A percentile compares a stretch with the other conserved stretches of the same genome.
These are phyloP conservation scores for Phrynosoma blainvillii DNA, from an alignment of 2,113 vertebrate species.

Conservation along the genomic window DNA sequence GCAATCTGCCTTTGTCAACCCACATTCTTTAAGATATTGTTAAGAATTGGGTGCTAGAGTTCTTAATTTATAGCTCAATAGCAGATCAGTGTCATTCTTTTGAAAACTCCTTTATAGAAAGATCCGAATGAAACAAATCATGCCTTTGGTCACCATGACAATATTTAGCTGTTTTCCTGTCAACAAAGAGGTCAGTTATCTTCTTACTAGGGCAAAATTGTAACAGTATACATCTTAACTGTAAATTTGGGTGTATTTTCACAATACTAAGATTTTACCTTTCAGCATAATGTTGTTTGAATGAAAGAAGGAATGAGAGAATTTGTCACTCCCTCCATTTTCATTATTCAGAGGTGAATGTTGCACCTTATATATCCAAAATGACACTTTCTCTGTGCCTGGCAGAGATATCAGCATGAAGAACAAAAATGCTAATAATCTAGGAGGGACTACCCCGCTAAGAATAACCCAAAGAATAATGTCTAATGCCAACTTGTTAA, in stretches of 20 bases:
- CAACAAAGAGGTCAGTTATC: constrained; percentile 5
- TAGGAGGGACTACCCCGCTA: no score
- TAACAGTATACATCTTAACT: background rate
- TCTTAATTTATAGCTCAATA: constrained; percentile 5
- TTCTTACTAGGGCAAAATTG: background rate
- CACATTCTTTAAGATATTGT: background rate
- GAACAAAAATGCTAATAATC: background rate
- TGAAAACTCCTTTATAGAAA: background rate
- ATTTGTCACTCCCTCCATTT: background rate
- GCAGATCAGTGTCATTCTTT: background rate
- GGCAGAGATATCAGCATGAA: background rate
- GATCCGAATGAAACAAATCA: background rate
- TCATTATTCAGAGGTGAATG: background rate
- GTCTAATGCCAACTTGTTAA: no score
- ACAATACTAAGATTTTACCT: background rate
- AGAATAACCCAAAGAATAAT: no score
- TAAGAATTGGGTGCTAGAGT: background rate
- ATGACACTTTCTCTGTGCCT: background rate
- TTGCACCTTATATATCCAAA: background rate
- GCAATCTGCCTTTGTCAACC: background rate
- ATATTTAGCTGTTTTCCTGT: constrained; percentile 9
- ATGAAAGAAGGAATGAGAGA: background rate
- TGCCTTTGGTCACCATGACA: background rate
- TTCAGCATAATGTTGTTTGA: background rate
- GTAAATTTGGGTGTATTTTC: background rate